These are phyloP conservation scores for Xyrauchen texanus DNA, from an alignment of 2,113 vertebrate genomes.

Conservation along the genomic window DNA sequence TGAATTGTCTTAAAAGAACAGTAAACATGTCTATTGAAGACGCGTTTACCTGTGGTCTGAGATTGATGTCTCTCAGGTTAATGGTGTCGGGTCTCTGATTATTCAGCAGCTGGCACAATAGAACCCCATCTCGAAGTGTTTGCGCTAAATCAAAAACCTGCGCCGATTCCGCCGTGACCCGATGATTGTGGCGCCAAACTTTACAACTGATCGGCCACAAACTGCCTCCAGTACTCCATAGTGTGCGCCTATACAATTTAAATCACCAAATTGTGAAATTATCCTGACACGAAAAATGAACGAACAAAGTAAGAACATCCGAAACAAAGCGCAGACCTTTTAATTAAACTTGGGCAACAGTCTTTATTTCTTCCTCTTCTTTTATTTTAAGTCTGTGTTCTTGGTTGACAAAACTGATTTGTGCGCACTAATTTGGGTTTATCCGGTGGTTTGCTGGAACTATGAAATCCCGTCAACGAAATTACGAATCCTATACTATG, in stretches of 20 bases:
- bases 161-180: conserved; percentile 90
- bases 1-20: background rate
- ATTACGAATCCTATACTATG: background rate
- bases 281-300: background rate
- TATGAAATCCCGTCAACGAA: background rate
- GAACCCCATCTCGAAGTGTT: conserved; percentile 92
- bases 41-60: conserved; percentile 86
- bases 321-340: background rate
- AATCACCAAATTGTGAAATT: background rate
- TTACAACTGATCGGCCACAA: conserved; percentile 91
- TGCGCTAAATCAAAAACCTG: conserved; percentile 95
- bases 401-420: background rate
- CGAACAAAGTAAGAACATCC: background rate
- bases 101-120: conserved; percentile 93
- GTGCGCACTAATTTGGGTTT: conserved; percentile 5
- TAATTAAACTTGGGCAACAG: too few relatives aligned
- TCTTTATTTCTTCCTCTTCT: background rate
- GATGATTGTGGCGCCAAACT: conserved; percentile 88
- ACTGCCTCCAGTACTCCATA: conserved; percentile 92
- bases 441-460: background rate
- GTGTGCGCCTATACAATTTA: background rate
- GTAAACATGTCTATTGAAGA: background rate
- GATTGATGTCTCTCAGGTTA: conserved; percentile 94
- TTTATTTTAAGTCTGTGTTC: background rate
- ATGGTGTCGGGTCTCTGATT: conserved; percentile 85